Evolutionary conservation across 2,888 invertebrate species (phyloP), one percentile per base, ranked within the genome.

Genomic region (Himalopsyche japonica): DNA sequence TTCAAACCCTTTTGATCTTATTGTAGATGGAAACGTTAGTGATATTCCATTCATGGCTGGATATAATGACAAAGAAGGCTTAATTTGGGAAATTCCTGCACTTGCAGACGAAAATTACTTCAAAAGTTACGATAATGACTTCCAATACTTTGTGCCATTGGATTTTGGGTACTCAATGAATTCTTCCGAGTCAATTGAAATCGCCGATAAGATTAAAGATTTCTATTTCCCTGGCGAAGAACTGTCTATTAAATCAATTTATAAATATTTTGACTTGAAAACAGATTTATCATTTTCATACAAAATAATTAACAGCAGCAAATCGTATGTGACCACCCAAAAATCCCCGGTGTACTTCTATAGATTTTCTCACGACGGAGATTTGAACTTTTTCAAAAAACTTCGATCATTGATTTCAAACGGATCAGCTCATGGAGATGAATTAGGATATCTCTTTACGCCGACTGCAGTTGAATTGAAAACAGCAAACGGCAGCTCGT

Each of bases 361-460:
- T 87, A 91, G 92, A 82, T 94, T 94, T 88, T 90, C 93, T 0
- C 94, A 93, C 84, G 91, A 92, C 70, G 94, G 94, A 3, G 89
- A 89, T 18, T 89, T 93, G 3, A 94, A 94, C 88, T 90, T 92
- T 84, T 89, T 91, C 27, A 94, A 94, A 87, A 91, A 90, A 81
- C 88, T 90, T 10, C 88, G 90, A 15, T 89, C 91, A 37, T 89
- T 93, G 18, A 87, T 91, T 0, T 89, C 92, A 0, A 88, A 89
- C 87, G 95, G 94, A 3, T 92, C 93, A 0, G 92, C 93, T 49
- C 95, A 95, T 88, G 93, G 91, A 0, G 95, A 95, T 87, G 95
- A 95, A 0, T 89, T 93, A 0, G 92, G 92, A 15, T 94, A 94
- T 87, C 85, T 95, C 1, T 91, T 94, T 37, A 93, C 92, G 84